Base-by-base conservation (phyloP, 2,888 invertebrate genomes). In the Drosophila monieri region DNA sequence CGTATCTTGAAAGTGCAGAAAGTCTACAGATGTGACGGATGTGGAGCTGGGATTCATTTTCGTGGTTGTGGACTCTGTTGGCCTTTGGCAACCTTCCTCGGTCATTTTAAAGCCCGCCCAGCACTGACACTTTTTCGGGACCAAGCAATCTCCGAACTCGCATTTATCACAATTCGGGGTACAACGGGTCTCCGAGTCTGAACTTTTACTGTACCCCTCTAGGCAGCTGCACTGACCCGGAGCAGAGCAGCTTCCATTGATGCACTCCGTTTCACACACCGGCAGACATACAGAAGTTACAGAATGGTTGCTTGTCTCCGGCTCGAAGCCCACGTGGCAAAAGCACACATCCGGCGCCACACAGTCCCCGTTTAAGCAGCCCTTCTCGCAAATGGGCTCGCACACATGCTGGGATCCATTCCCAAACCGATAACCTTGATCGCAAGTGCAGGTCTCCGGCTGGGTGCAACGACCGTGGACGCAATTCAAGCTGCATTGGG, bases 141-240 rank as follows among this genome's bases (percentile, higher is more conserved):
- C 78, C 30, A 54, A 0, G 27, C 80, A 68, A 0, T 48, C 61
- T 0, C 92, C 91, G 67, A 90, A 88, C 0, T 35, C 21, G 35
- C 89, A 90, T 6, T 70, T 80, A 30, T 53, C 46, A 47, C 83
- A 83, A 41, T 43, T 18, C 4, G 84, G 80, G 5, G 32, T 21
- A 64, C 92, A 92, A 52, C 80, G 73, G 2, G 91, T 81, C 2
- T 94, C 89, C 81, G 95, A 95, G 14, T 6, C 43, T 5, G 18
- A 3, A 10, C 90, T 85, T 25, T 93, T 92, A 12, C 41, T 74
- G 68, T 73, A 89, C 0, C 92, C 91, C 9, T 84, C 76, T 23
- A 78, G 52, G 62, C 93, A 93, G 1, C 78, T 71, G 15, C 91
- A 91, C 15, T 32, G 48, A 6, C 83, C 74, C 0, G 90, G 89